Evolutionary conservation across 2,888 invertebrate species (phyloP).

Genomic region (Eledone cirrhosa): DNA sequence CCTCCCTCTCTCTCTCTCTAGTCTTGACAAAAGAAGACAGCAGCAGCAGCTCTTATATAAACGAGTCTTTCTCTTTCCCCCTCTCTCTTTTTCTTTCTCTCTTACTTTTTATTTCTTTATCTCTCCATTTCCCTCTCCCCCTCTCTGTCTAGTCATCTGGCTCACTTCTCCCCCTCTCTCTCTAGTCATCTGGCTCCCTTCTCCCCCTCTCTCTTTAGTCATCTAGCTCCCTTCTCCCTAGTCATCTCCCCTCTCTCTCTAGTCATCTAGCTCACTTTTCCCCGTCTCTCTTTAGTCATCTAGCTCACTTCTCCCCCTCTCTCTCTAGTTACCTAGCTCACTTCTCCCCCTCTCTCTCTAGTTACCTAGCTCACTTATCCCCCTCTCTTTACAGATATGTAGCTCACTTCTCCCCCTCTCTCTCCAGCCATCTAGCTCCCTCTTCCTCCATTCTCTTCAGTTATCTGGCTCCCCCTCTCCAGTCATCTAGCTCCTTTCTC

Average conservation of each 20-base stretch:
- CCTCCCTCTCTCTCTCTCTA: not conserved
- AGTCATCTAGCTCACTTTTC: no score
- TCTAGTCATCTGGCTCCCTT: no score
- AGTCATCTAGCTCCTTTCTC: not conserved
- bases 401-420: no score
- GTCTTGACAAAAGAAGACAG: not conserved
- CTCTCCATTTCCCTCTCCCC: no score
- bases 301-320: not conserved
- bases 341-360: not conserved
- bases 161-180: no score
- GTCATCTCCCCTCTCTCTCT: no score
- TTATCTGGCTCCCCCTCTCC: not conserved
- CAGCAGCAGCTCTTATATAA: not conserved
- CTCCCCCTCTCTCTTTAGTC: no score
- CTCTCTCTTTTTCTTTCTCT: not conserved
- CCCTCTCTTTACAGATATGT: no score
- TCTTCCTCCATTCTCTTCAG: not conserved
- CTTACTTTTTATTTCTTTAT: no score
- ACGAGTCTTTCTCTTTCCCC: not conserved
- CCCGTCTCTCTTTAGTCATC: not conserved
- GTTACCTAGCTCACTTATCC: not conserved
- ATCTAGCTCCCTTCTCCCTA: no score
- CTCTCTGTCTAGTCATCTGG: no score
- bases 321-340: not conserved
- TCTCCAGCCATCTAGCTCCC: no score